Evolutionary conservation across 2,888 invertebrate species (phyloP).

Genomic region (Amphipoea oculea): DNA sequence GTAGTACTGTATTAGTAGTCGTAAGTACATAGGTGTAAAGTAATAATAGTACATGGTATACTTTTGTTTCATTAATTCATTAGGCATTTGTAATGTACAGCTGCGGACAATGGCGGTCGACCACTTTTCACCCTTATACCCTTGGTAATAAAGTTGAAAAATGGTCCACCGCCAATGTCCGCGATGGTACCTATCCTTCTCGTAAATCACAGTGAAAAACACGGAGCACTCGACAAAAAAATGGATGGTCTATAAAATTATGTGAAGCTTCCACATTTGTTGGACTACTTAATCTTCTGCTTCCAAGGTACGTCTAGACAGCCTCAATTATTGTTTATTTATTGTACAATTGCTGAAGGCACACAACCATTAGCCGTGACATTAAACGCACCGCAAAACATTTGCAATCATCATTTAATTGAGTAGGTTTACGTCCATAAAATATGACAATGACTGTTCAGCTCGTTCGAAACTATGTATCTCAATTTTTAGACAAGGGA

Average conservation of each 20-base stretch:
- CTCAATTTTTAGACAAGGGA: no score
- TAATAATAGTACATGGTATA: background rate
- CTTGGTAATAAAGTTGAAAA: no score
- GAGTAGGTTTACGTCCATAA: conserved; percentile 1
- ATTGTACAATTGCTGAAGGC: conserved; percentile 29
- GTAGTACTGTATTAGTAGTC: background rate
- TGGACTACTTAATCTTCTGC: conserved; percentile 2
- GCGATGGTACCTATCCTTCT: background rate
- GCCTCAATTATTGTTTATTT: conserved; percentile 27
- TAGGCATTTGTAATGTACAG: background rate
- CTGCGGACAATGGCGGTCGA: no score
- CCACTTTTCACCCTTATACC: no score
- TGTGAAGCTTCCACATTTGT: background rate
- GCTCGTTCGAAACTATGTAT: background rate
- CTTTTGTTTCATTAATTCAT: background rate
- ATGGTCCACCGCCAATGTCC: no score
- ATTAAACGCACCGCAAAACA: conserved; percentile 37
- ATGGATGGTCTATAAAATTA: background rate
- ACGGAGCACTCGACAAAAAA: background rate
- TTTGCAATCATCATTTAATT: conserved; percentile 30
- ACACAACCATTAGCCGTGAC: conserved; percentile 46
- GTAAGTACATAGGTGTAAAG: background rate
- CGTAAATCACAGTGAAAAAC: background rate
- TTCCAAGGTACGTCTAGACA: conserved; percentile 20
- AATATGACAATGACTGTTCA: conserved; percentile 19